A percentile compares a stretch with the other conserved stretches of the same genome.
These are phyloP conservation scores for Arion vulgaris DNA, from an alignment of 1,140 invertebrate species.

Conservation along the genomic window DNA sequence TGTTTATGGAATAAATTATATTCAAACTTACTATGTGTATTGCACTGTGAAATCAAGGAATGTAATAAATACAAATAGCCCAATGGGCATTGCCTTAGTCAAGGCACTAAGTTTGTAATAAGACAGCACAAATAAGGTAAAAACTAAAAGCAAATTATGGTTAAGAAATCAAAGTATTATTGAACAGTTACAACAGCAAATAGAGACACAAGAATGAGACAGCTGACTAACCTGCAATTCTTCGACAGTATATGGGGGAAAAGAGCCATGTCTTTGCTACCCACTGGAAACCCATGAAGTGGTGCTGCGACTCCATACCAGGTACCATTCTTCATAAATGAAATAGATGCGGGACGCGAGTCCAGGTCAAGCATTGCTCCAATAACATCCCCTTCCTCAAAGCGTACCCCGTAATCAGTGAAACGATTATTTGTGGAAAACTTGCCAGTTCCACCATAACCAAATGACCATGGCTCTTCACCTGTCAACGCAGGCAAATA, in stretches of 20 bases:
- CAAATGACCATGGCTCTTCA: slow-evolving; percentile 87
- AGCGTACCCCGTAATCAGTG: slow-evolving; percentile 82
- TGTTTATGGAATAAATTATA: no score
- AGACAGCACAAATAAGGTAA: not conserved
- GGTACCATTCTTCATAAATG: slow-evolving; percentile 88
- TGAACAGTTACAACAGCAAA: not conserved
- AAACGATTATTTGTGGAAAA: slow-evolving; percentile 84
- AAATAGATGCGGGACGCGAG: slow-evolving; percentile 77
- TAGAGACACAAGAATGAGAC: not conserved
- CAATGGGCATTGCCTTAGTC: no score
- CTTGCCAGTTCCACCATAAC: slow-evolving; percentile 88
- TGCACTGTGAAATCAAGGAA: no score
- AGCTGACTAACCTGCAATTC: slow-evolving; percentile 78
- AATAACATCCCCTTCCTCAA: slow-evolving; percentile 84
- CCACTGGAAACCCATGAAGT: slow-evolving; percentile 72
- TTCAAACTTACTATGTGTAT: no score
- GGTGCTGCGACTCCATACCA: slow-evolving; percentile 79
- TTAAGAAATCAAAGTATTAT: not conserved
- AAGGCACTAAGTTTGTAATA: no score
- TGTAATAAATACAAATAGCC: no score
- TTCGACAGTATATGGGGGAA: slow-evolving; percentile 92
- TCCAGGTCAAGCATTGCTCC: slow-evolving; percentile 81
- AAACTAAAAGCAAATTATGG: not conserved
- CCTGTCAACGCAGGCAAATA: slow-evolving; percentile 51
- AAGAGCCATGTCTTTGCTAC: slow-evolving; percentile 77